Evolutionary conservation across 1,140 invertebrate species (phyloP), one percentile per base, ranked within the genome.

Genomic region (Leptinotarsa defecta): DNA sequence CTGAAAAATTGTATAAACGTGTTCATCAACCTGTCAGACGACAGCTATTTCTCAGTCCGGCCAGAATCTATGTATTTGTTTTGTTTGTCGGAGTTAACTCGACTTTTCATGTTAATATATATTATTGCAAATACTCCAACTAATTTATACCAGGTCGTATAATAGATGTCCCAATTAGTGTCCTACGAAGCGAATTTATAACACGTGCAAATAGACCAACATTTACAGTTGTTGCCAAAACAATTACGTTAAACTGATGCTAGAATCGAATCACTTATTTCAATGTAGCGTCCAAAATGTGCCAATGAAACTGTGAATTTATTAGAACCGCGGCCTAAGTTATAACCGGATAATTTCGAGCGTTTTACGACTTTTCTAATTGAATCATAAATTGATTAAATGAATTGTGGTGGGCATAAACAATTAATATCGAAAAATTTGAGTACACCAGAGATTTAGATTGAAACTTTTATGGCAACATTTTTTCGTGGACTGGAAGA

Each of bases 151-250:
- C 69, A 57, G 48, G 34, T 48, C 34, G 34, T 73, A 48, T 64
- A 73, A 73, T 73, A 22, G 43, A 73, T 57, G 57, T 65, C 43
- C 61, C 34, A 73, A 73, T 73, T 73, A 64, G 71, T 65, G 71
- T 73, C 71, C 34, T n/a, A 20, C 20, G 48, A 34, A 64, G 48
- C 48, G 49, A 73, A 73, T 73, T 73, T 73, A 73, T 73, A 48
- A n/a, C 57, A 15, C 71, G 57, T 73, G 63, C 63, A 73, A 73
- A 73, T 73, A 65, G 63, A 64, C 61, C 43, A 64, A 65, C 61
- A 73, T 52, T 71, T 48, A 63, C 62, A 73, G 27, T 73, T 73
- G 71, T 73, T 73, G 63, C 71, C 71, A 73, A 73, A 73, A 73
- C 71, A 73, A 73, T 73, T 73, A 73, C n/a, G 57, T 73, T 22